A percentile compares a stretch with the other conserved stretches of the same genome.
Evolutionary conservation across 1,140 invertebrate genomes (phyloP).

Genomic region (Drosophila persimilis): DNA sequence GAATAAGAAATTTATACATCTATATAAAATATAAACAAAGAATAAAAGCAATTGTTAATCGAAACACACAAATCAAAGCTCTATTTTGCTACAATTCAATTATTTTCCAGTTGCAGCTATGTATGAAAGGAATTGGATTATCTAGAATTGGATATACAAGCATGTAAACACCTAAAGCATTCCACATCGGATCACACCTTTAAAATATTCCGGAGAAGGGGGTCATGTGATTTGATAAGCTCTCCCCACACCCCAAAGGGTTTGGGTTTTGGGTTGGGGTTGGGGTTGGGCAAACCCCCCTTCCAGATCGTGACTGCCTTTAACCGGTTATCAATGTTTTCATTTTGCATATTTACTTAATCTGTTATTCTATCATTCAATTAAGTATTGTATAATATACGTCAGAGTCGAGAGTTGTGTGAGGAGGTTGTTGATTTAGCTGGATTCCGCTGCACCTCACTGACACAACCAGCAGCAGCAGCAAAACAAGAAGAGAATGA

Average conservation of each 20-base stretch:
- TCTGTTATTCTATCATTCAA: slow-evolving; percentile 29
- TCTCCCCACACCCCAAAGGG: slow-evolving; percentile 13
- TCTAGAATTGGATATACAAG: too few relatives aligned
- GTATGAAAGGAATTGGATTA: too few relatives aligned
- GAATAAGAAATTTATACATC: slow-evolving; percentile 46
- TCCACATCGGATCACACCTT: not conserved
- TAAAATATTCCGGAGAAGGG: not conserved
- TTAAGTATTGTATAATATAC: slow-evolving; percentile 50
- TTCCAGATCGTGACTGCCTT: slow-evolving; percentile 28
- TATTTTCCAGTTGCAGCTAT: not conserved
- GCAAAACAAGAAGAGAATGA: slow-evolving; percentile 1
- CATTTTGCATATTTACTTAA: slow-evolving; percentile 38
- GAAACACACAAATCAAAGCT: slow-evolving; percentile 42
- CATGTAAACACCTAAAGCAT: slow-evolving; percentile 6
- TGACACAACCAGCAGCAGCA: slow-evolving; percentile 24
- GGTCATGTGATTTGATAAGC: slow-evolving; percentile 28
- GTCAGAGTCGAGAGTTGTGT: slow-evolving; percentile 23
- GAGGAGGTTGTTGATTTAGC: slow-evolving; percentile 10
- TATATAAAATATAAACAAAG: slow-evolving; percentile 37
- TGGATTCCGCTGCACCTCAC: slow-evolving; percentile 41
- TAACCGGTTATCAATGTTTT: slow-evolving; percentile 43
- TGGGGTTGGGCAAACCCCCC: slow-evolving; percentile 2
- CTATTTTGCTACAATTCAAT: not conserved
- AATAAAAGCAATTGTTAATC: slow-evolving; percentile 73
- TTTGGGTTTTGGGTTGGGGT: slow-evolving; percentile 11